These are phyloP conservation scores for Anolis carolinensis DNA, from an alignment of 2,113 vertebrate species.

Conservation along the genomic window DNA sequence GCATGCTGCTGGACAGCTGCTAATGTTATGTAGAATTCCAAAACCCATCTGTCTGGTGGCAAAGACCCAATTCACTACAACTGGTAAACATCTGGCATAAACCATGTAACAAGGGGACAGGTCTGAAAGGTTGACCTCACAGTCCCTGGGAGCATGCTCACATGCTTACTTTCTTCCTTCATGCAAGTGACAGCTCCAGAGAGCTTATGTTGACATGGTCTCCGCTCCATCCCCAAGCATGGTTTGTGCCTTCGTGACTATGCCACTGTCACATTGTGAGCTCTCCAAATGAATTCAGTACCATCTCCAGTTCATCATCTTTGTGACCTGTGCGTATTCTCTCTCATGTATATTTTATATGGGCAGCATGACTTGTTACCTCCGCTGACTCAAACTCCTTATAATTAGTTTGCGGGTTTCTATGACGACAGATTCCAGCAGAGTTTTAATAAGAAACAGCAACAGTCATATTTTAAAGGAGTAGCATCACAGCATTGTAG, in stretches of 20 bases:
- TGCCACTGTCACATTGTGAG: neutral
- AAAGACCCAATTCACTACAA: too few relatives aligned
- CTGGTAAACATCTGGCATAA: too few relatives aligned
- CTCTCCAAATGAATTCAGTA: slow-evolving; percentile 29
- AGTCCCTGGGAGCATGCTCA: neutral
- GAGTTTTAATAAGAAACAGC: slow-evolving; percentile 73
- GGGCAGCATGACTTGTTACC: slow-evolving; percentile 66
- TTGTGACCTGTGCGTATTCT: slow-evolving; percentile 43
- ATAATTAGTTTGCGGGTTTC: slow-evolving; percentile 83
- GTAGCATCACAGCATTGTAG: slow-evolving; percentile 70
- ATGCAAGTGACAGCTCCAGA: neutral
- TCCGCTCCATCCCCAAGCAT: neutral
- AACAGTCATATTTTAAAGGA: slow-evolving; percentile 44
- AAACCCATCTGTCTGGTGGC: too few relatives aligned
- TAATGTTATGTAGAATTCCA: too few relatives aligned
- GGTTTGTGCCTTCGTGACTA: slow-evolving; percentile 11
- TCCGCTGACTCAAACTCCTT: slow-evolving; percentile 77
- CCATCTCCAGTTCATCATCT: slow-evolving; percentile 27
- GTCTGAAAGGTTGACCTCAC: neutral
- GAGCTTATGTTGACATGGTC: neutral
- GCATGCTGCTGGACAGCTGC: too few relatives aligned
- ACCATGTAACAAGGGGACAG: neutral
- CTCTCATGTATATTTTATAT: slow-evolving; percentile 37
- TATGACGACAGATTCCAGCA: slow-evolving; percentile 75
- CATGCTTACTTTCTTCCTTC: neutral